Percentiles rank a stretch among this genome's conserved stretches.
Evolutionary conservation across 2,888 invertebrate species (phyloP).

Genomic region (Eurytoma californica): DNA sequence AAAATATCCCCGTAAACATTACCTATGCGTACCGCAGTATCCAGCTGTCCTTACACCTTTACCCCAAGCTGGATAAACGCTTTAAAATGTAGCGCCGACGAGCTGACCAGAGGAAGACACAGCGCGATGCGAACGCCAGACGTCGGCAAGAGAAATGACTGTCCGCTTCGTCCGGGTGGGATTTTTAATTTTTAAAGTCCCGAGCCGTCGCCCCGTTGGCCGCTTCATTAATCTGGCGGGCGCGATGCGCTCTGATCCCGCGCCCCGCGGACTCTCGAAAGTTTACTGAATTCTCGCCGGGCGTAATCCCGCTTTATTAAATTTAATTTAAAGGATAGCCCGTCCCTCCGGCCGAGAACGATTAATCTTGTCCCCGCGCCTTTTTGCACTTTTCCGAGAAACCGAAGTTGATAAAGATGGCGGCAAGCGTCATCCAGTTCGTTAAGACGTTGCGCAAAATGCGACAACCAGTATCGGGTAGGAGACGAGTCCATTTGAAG

Average conservation of each 20-base stretch:
- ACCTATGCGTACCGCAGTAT: no score
- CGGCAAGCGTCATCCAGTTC: not conserved
- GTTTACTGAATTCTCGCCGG: slow-evolving; percentile 9
- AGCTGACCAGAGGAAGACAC: not conserved
- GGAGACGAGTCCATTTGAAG: no score
- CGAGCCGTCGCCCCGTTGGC: not conserved
- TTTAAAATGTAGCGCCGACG: no score
- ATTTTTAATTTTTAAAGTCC: slow-evolving; percentile 37
- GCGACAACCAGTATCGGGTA: not conserved
- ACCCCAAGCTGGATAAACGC: no score
- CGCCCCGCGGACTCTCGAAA: not conserved
- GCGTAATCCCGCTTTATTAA: slow-evolving; percentile 35
- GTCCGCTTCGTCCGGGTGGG: slow-evolving; percentile 6
- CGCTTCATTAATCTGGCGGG: slow-evolving; percentile 22
- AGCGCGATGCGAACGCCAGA: no score
- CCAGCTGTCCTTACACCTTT: no score
- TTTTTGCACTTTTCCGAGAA: not conserved
- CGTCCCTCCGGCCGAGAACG: not conserved
- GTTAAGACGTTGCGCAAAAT: not conserved
- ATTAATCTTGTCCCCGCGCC: slow-evolving; percentile 17
- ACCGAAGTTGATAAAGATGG: slow-evolving; percentile 2
- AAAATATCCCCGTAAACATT: no score
- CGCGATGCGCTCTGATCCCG: not conserved
- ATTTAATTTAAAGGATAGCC: slow-evolving; percentile 6
- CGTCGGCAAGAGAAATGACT: slow-evolving; percentile 36